Percentiles rank a stretch among this genome's conserved stretches.
phyloP scores from a whole-genome alignment of 2,797 vertebrate genomes.

The Rousettus madagascariensis region DNA sequence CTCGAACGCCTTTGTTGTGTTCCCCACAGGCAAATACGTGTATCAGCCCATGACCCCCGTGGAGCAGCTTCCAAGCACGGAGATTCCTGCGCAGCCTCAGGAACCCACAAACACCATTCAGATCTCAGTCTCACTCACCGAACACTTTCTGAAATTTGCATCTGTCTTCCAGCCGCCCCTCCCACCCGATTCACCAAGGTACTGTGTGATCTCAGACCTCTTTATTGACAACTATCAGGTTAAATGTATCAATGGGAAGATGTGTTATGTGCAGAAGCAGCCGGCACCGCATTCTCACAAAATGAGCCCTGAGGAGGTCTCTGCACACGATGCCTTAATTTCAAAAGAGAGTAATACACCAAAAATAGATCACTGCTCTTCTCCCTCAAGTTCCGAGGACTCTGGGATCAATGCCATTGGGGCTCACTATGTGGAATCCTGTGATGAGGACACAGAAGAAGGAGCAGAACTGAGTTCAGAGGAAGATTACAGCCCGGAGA shows the following conservation, averaged over 20 bases:
- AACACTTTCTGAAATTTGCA: constrained; percentile 95
- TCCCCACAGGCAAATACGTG: constrained; percentile 93
- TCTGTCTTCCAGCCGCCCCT: constrained; percentile 94
- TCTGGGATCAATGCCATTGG: constrained; percentile 97
- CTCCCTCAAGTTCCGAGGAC: constrained; percentile 97
- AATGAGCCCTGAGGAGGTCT: constrained; percentile 79
- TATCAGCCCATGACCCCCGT: constrained; percentile 99
- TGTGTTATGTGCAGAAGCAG: constrained; percentile 98
- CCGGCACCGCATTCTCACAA: constrained; percentile 80
- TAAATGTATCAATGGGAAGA: constrained; percentile 98
- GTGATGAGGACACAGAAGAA: constrained; percentile 93
- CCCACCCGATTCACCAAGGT: constrained; percentile 92
- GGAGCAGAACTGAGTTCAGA: constrained; percentile 88
- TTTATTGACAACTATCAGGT: constrained; percentile 98
- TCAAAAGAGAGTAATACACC: constrained; percentile 89
- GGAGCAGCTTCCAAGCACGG: constrained; percentile 94
- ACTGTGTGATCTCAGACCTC: constrained; percentile 95
- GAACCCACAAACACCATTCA: constrained; percentile 91
- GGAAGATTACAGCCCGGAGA: constrained; percentile 92
- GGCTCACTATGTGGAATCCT: constrained; percentile 94
- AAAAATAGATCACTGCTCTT: constrained; percentile 95
- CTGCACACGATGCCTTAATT: constrained; percentile 83
- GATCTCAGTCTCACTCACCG: constrained; percentile 92
- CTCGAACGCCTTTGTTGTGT: not conserved
- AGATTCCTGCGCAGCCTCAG: constrained; percentile 88